These are phyloP conservation scores for Acanthis flammea DNA, from an alignment of 2,797 vertebrate species.

Conservation along the genomic window DNA sequence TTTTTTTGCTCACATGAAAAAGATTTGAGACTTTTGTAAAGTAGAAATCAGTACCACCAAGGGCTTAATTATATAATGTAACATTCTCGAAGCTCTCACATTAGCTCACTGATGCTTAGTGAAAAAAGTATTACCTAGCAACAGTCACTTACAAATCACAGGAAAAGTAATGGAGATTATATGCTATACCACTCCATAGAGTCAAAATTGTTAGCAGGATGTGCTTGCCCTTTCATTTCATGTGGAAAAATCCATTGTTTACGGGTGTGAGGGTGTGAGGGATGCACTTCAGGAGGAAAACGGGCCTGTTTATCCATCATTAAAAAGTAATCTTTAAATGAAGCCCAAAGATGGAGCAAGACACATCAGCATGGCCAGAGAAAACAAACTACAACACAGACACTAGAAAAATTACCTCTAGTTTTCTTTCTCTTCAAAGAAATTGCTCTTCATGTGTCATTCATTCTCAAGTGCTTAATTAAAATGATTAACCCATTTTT, in stretches of 20 bases:
- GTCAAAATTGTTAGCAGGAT: conserved; percentile 54
- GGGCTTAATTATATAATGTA: conserved; percentile 67
- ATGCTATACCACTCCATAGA: conserved; percentile 8
- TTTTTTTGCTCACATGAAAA: conserved; percentile 5
- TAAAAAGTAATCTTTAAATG: background rate
- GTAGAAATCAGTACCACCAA: conserved; percentile 1
- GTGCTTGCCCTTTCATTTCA: conserved; percentile 50
- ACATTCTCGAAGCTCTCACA: conserved; percentile 31
- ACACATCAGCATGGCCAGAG: background rate
- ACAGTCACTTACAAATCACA: conserved; percentile 62
- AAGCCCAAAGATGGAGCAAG: background rate
- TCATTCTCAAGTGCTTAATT: background rate
- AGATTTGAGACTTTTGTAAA: conserved; percentile 30
- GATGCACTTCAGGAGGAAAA: background rate
- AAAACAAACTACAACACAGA: background rate
- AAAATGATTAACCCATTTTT: background rate
- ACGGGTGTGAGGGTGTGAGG: background rate
- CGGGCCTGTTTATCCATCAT: background rate
- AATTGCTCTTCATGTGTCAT: background rate
- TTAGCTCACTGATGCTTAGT: conserved; percentile 53
- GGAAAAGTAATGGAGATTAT: conserved; percentile 47
- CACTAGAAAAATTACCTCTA: background rate
- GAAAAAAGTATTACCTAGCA: conserved; percentile 69
- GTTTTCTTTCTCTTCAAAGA: background rate
- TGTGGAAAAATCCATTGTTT: conserved; percentile 49